Evolutionary conservation across 2,888 invertebrate genomes (phyloP).

Genomic region (Sicus ferrugineus): DNA sequence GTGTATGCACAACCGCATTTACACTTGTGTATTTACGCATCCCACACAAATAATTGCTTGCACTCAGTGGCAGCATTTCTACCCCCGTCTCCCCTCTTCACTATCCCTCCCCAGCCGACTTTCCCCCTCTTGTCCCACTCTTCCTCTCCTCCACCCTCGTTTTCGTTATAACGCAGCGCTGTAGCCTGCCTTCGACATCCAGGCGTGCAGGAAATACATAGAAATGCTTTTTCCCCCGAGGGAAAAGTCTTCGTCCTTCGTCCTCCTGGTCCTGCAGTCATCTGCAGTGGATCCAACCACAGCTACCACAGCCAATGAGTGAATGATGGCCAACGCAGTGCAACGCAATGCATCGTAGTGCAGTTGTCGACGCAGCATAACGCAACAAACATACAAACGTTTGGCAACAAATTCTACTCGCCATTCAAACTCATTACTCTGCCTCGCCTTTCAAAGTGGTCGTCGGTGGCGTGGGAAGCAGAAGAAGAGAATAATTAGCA

Average conservation of each 20-base stretch:
- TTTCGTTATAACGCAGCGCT: neutral
- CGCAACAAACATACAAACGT: neutral
- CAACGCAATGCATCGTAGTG: constrained; percentile 9
- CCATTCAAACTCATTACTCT: no score
- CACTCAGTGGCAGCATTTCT: neutral
- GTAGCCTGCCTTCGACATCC: neutral
- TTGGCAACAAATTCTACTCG: no score
- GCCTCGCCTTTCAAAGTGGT: no score
- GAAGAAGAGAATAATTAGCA: no score
- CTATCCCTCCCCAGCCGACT: neutral
- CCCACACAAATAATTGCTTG: neutral
- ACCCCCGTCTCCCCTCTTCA: neutral
- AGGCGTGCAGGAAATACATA: neutral
- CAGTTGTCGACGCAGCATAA: neutral
- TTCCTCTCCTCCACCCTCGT: neutral
- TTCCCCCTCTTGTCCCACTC: neutral
- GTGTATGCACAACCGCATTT: constrained; percentile 3
- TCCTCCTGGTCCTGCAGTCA: neutral
- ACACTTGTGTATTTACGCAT: no score
- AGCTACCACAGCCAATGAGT: constrained; percentile 9
- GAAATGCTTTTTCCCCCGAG: neutral
- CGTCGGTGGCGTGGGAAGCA: no score
- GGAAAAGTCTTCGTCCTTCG: no score
- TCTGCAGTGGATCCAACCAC: no score
- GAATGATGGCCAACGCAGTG: constrained; percentile 27